Evolutionary conservation across 2,888 invertebrate genomes (phyloP).

Genomic region (Nomada flava): DNA sequence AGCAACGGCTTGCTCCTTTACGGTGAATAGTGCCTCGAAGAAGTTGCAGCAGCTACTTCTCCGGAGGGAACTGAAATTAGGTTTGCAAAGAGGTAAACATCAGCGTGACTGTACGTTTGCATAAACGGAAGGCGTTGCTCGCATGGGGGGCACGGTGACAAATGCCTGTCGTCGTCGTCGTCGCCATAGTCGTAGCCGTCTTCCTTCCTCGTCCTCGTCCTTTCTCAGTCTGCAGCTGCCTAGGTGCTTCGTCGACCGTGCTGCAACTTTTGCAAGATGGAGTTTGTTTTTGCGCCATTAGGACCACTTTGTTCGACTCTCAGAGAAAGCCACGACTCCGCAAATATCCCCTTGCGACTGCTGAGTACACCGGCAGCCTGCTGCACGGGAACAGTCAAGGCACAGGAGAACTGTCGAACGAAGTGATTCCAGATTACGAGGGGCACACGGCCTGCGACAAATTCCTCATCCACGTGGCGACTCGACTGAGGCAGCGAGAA

Average conservation of each 20-base stretch:
- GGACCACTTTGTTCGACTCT: slow-evolving; percentile 78
- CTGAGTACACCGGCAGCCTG: slow-evolving; percentile 39
- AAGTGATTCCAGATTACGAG: slow-evolving; percentile 40
- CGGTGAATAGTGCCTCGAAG: slow-evolving; percentile 63
- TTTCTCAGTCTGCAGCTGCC: slow-evolving; percentile 53
- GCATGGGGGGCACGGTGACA: slow-evolving; percentile 77
- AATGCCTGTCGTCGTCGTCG: slow-evolving; percentile 74
- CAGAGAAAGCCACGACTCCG: slow-evolving; percentile 66
- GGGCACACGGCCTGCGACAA: slow-evolving; percentile 3
- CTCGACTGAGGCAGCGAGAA: neutral
- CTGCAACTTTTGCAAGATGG: slow-evolving; percentile 74
- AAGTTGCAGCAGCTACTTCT: slow-evolving; percentile 72
- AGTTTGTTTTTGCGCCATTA: slow-evolving; percentile 80
- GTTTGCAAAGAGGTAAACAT: slow-evolving; percentile 83
- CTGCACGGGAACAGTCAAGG: slow-evolving; percentile 31
- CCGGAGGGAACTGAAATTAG: slow-evolving; percentile 79
- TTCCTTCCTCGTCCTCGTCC: slow-evolving; percentile 58
- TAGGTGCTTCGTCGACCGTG: slow-evolving; percentile 63
- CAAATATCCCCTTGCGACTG: slow-evolving; percentile 67
- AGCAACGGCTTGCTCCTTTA: slow-evolving; percentile 49
- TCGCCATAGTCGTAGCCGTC: slow-evolving; percentile 35
- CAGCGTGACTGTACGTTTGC: slow-evolving; percentile 79
- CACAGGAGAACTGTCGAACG: slow-evolving; percentile 27
- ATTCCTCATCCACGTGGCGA: slow-evolving; percentile 3
- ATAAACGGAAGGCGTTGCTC: slow-evolving; percentile 80